Base-by-base conservation (phyloP, 2,797 vertebrate genomes). In the Manis javanica region DNA sequence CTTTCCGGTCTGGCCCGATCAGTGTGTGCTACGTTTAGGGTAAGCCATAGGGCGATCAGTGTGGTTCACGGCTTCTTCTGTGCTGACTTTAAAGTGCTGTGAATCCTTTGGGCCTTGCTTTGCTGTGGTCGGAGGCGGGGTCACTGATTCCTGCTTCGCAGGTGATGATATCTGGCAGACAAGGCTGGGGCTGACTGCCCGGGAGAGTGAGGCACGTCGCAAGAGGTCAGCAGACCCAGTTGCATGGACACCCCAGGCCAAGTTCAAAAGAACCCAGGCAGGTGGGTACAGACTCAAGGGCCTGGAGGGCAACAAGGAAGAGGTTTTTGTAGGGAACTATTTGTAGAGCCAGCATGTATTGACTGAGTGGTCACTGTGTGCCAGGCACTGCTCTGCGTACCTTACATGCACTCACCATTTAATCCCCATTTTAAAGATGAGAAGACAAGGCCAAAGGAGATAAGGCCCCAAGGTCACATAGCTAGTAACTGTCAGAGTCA, bases 231-330 rank as follows among this genome's bases (percentile, higher is more conserved):
- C 12, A 42, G 21, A 57, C 46, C 15, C 31, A 21, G 51, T 15
- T 2, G 1, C 37, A 15, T 0, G 4, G 5, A 37, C 16, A 0
- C 26, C 63, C 49, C 24, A 24, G 66, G 55, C 53, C 13, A 3
- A 31, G 34, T 69, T 59, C 63, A 29, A 49, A 64, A 85, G 39
- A 63, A 61, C 31, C 2, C 31, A 1, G 31, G 49, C 34, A 12
- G 3, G 2, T 7, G 34, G 61, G 46, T 16, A 2, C 61, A 64
- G 21, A 46, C 53, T 16, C 1, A 0, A 74, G 55, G n/a, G 31
- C 31, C 59, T 39, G 13, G 11, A 9, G 61, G 51, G 15, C 64
- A 69, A 88, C 1, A 55, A 37, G 71, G 23, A 68, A 55, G 21
- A 66, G 51, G 3, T 16, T 61, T 92, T 68, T 55, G 81, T 53